Evolutionary conservation across 2,797 vertebrate genomes (phyloP).

Genomic region (Muscicapa comitata): DNA sequence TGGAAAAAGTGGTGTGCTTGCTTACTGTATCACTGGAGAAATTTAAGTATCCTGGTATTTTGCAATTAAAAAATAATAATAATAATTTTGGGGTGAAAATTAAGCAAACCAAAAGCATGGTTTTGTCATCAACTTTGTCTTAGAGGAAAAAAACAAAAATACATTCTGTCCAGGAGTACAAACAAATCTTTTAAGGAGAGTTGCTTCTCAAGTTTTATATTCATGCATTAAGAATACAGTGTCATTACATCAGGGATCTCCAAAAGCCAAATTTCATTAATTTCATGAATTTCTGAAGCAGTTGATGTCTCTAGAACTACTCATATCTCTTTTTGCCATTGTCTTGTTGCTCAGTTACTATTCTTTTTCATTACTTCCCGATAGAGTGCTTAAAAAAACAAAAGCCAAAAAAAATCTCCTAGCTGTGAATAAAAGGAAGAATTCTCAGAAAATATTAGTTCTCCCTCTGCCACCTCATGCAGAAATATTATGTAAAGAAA

Average conservation of each 20-base stretch:
- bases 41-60: not conserved
- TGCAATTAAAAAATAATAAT: not conserved
- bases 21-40: not conserved
- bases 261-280: not conserved
- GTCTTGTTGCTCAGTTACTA: not conserved
- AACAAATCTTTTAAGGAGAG: not conserved
- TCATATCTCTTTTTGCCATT: not conserved
- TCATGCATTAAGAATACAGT: not conserved
- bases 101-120: not conserved
- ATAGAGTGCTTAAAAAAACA: not conserved
- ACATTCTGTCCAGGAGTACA: not conserved
- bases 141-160: not conserved
- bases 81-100: accelerated
- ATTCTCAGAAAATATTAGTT: constrained; percentile 30
- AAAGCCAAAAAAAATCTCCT: not conserved
- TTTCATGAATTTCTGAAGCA: not conserved
- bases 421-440: constrained; percentile 8
- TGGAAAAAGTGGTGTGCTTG: not conserved
- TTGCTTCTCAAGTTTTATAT: not conserved
- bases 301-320: not conserved
- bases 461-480: not conserved
- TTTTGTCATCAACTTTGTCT: not conserved
- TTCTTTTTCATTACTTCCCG: not conserved
- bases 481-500: not conserved
- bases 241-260: not conserved